Percentiles rank a stretch among this genome's conserved stretches.
Conservation (phyloP, 1,140 invertebrate genomes). For the Penaeus japonicus region DNA sequence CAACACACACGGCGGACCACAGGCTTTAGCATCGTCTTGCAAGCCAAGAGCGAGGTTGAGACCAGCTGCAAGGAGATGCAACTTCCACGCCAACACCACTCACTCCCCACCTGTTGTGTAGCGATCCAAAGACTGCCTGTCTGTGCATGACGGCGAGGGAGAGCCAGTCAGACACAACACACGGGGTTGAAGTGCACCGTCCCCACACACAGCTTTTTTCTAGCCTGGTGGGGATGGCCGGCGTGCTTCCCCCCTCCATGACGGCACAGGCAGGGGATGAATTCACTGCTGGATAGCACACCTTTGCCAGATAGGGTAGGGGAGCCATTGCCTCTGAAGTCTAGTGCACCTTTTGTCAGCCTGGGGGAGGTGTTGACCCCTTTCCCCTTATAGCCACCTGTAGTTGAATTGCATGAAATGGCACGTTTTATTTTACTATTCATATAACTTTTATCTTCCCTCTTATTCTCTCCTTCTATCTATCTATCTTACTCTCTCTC, state of each 20-base stretch:
- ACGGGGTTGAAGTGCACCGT: conserved; percentile 35
- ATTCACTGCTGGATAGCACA: conserved; percentile 46
- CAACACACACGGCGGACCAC: background rate
- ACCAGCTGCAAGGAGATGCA: conserved; percentile 31
- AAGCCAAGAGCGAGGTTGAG: background rate
- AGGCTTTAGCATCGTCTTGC: conserved; percentile 1
- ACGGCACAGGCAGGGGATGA: conserved; percentile 47
- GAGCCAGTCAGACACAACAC: conserved; percentile 51
- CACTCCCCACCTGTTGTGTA: conserved; percentile 53
- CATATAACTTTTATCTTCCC: background rate
- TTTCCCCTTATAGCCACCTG: too few species aligned
- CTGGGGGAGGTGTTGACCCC: background rate
- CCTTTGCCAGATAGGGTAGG: conserved; percentile 18
- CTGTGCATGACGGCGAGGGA: conserved; percentile 42
- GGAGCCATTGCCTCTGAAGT: background rate
- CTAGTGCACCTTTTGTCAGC: background rate
- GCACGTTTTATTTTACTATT: too few species aligned
- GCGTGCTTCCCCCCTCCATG: conserved; percentile 46
- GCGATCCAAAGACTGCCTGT: conserved; percentile 53
- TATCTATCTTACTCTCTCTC: too few species aligned
- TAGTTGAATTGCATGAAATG: too few species aligned
- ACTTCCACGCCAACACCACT: conserved; percentile 23
- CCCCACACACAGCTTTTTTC: conserved; percentile 42
- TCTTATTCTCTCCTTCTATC: too few species aligned
- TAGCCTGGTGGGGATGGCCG: conserved; percentile 43